Percentiles rank a stretch among this genome's conserved stretches.
Conservation (phyloP, 2,797 vertebrate species). For the Anguilla pacifica region DNA sequence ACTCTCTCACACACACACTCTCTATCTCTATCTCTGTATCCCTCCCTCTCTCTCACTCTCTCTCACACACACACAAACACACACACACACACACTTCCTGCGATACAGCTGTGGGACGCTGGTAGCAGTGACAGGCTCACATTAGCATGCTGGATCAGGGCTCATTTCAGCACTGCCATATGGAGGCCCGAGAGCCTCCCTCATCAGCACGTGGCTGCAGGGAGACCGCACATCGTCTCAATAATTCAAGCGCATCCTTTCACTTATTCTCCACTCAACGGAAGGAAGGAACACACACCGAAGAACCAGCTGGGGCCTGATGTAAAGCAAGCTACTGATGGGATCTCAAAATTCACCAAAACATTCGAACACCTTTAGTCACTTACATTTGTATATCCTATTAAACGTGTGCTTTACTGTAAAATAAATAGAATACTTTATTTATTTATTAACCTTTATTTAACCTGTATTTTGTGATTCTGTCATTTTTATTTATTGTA, state of each 20-base stretch:
- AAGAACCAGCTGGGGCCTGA: background rate
- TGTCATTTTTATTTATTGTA: too few species aligned
- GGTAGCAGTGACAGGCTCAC: background rate
- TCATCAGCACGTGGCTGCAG: background rate
- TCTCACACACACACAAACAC: background rate
- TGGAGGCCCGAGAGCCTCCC: background rate
- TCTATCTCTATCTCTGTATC: too few species aligned
- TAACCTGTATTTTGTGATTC: too few species aligned
- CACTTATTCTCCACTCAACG: background rate
- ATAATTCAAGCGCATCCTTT: background rate
- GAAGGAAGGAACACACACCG: background rate
- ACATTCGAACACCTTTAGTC: background rate
- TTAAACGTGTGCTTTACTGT: too few species aligned
- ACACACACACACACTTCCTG: background rate
- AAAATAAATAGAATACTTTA: too few species aligned
- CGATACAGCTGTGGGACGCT: background rate
- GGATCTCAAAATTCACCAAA: too few species aligned
- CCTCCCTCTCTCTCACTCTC: too few species aligned
- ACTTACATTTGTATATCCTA: too few species aligned
- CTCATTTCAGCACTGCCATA: background rate
- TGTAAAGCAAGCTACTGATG: conserved; percentile 1
- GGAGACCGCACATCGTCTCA: conserved; percentile 7
- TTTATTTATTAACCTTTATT: too few species aligned
- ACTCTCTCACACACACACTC: too few species aligned
- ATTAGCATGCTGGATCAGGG: background rate